Conservation (phyloP, 2,888 invertebrate genomes). For the Macrostomum cliftonense region DNA sequence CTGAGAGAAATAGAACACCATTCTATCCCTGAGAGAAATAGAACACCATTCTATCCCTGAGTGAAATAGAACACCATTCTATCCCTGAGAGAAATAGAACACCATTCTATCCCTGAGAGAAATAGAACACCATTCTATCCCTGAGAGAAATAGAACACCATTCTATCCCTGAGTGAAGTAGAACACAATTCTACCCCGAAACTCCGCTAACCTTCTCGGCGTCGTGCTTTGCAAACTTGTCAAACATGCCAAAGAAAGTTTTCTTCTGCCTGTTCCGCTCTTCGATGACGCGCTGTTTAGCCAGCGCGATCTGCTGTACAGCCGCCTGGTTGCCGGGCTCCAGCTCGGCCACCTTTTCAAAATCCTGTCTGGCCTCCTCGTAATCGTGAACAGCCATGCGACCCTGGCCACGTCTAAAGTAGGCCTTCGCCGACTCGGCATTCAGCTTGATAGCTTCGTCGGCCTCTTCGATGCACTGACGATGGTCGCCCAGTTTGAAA, state of each 20-base stretch:
- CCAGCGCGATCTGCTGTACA: constrained; percentile 51
- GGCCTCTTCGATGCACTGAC: constrained; percentile 55
- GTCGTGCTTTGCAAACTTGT: constrained; percentile 49
- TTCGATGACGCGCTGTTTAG: constrained; percentile 54
- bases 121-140: no score
- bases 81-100: no score
- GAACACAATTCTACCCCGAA: no score
- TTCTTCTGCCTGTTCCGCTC: constrained; percentile 61
- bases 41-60: no score
- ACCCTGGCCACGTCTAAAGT: constrained; percentile 62
- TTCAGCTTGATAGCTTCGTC: constrained; percentile 57
- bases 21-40: no score
- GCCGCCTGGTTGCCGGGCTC: constrained; percentile 46
- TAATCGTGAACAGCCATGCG: background rate
- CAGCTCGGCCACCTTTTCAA: background rate
- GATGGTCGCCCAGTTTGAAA: constrained; percentile 53
- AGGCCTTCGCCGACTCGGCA: constrained; percentile 61
- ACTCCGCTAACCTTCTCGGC: no score
- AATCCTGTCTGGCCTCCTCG: background rate
- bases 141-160: no score
- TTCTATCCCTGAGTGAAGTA: no score
- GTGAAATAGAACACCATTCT: no score
- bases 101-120: no score
- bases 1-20: no score
- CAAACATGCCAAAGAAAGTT: constrained; percentile 81